Evolutionary conservation across 2,113 vertebrate genomes (phyloP).

Genomic region (Drymodes brunneopygia): DNA sequence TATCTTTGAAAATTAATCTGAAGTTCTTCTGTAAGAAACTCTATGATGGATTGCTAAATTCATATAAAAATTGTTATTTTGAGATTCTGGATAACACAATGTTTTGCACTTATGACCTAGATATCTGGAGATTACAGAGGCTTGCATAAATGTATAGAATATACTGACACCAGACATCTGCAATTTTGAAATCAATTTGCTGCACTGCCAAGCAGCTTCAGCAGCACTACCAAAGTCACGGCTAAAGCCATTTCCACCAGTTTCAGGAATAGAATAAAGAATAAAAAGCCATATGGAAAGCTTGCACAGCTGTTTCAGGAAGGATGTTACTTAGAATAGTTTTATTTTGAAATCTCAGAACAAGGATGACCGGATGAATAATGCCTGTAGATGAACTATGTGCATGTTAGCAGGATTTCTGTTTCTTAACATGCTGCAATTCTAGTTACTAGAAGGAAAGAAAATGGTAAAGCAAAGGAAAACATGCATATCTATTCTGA

Average conservation of each 20-base stretch:
- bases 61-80: not conserved
- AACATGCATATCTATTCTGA: not conserved
- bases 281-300: not conserved
- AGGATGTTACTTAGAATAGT: not conserved
- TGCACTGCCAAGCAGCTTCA: not conserved
- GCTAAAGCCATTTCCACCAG: not conserved
- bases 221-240: not conserved
- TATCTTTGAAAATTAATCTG: not conserved
- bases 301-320: not conserved
- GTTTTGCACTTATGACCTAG: not conserved
- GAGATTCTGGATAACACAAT: not conserved
- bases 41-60: not conserved
- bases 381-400: not conserved
- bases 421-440: not conserved
- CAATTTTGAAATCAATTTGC: not conserved
- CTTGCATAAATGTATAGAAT: not conserved
- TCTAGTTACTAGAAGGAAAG: not conserved
- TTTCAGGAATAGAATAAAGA: not conserved
- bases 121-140: not conserved
- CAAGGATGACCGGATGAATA: not conserved
- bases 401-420: not conserved
- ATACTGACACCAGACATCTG: not conserved
- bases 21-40: not conserved
- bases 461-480: not conserved
- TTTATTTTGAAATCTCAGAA: not conserved